phyloP scores from a whole-genome alignment of 92 coral and sea anemone species.

The Epizoanthus rinbou region DNA sequence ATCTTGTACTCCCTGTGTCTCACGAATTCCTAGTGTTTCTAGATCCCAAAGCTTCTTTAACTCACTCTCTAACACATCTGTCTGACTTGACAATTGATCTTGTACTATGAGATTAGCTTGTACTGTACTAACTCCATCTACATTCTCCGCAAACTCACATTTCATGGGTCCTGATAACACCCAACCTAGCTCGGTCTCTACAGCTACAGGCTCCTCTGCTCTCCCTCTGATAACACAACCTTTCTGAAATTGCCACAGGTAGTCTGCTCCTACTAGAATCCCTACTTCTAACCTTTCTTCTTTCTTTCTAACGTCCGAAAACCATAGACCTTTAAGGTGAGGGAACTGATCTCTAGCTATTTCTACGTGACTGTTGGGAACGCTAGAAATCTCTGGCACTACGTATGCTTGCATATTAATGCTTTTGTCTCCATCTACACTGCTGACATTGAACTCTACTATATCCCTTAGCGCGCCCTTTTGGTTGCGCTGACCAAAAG shows the following conservation, averaged over 20 bases:
- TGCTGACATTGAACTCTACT: not conserved
- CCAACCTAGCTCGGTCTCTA: slow-evolving; percentile 17
- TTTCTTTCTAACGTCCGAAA: too few species aligned
- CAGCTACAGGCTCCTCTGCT: not conserved
- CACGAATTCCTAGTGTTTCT: slow-evolving; percentile 60
- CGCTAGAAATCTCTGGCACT: slow-evolving; percentile 17
- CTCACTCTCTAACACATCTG: slow-evolving; percentile 21
- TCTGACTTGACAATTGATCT: not conserved
- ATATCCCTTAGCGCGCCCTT: slow-evolving; percentile 17
- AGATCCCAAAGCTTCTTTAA: slow-evolving; percentile 58
- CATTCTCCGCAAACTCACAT: not conserved
- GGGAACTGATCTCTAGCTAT: not conserved
- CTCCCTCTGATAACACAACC: slow-evolving; percentile 24
- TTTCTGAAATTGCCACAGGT: slow-evolving; percentile 23
- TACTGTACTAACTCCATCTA: not conserved
- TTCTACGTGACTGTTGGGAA: slow-evolving; percentile 25
- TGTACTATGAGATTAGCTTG: not conserved
- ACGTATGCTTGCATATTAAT: slow-evolving; percentile 4
- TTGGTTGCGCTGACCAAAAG: slow-evolving; percentile 27
- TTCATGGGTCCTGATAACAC: not conserved
- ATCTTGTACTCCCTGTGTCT: slow-evolving; percentile 33
- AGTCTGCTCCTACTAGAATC: slow-evolving; percentile 22
- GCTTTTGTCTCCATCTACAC: slow-evolving; percentile 2
- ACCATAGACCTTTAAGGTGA: slow-evolving; percentile 14
- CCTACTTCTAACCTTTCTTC: too few species aligned